These are phyloP conservation scores for Andrena marginata DNA, from an alignment of 2,888 invertebrate species.

Conservation along the genomic window DNA sequence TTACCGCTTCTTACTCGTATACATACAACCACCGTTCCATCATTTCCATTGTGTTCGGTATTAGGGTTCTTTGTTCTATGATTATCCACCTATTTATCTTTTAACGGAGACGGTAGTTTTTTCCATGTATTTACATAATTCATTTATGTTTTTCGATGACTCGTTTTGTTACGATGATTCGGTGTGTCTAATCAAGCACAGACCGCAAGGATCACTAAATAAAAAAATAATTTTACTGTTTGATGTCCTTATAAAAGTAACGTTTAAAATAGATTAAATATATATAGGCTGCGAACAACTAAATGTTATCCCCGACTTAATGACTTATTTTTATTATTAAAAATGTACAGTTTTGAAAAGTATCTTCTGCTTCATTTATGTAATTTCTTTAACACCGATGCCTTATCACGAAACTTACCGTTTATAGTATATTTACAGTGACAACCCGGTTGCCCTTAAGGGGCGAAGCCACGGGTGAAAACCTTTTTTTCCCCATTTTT, in stretches of 20 bases:
- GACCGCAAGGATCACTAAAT: neutral
- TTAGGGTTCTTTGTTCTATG: conserved; percentile 22
- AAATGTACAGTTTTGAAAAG: too few relatives aligned
- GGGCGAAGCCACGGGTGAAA: too few relatives aligned
- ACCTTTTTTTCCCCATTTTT: too few relatives aligned
- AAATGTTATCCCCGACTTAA: too few relatives aligned
- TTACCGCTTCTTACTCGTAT: conserved; percentile 54
- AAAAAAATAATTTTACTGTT: neutral
- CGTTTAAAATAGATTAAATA: neutral
- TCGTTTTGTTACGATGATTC: neutral
- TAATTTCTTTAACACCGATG: too few relatives aligned
- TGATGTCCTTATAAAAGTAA: neutral
- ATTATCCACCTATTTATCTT: conserved; percentile 2
- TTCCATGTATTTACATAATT: neutral
- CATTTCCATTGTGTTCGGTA: neutral
- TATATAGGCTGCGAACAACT: too few relatives aligned
- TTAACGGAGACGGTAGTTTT: neutral
- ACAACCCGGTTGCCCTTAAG: too few relatives aligned
- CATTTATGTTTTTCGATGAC: neutral
- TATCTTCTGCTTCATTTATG: too few relatives aligned
- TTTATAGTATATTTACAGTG: too few relatives aligned
- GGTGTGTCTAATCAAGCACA: neutral
- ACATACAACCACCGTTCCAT: neutral
- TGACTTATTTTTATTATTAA: too few relatives aligned
- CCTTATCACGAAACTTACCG: too few relatives aligned